Evolutionary conservation across 2,113 vertebrate genomes (phyloP), one percentile per base, ranked within the genome.

Genomic region (Empidonax alnorum): DNA sequence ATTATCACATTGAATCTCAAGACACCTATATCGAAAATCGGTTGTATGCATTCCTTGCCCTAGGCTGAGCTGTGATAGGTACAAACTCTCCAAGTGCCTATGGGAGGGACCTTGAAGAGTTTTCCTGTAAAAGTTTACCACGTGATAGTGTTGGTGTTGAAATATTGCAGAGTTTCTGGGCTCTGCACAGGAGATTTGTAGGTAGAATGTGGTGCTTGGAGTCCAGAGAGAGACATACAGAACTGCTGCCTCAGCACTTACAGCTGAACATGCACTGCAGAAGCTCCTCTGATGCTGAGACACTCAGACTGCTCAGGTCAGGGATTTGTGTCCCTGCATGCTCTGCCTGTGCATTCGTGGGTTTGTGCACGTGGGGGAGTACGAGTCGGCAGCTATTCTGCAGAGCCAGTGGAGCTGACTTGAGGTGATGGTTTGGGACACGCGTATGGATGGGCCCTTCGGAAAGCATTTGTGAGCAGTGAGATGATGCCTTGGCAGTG

Each of bases 261-360:
- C 73, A 74, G 30, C 47, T 68, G 39, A 53, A 44, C 1, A 1
- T 19, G n/a, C n/a, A 37, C 23, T 3, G 2, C 23, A 42, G 74
- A 3, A 9, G 11, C 66, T 94, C 22, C 41, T 50, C 33, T 71
- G 52, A n/a, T 33, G 56, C 37, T 47, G 56, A 61, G 61, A 49
- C 33, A 10, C 22, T 56, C 7, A 3, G 62, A 47, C 23, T 75
- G 39, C 66, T 89, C 50, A 46, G 46, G 46, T 61, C 7, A 12
- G 62, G 3, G 37, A 33, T 68, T 59, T 68, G 24, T 72, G 59
- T 55, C 74, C 39, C 68, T 59, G 44, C 30, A 8, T 84, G 65
- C 47, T 84, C 24, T 61, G 21, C 69, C 22, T n/a, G 42, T 66
- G 46, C 7, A 3, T 0, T 0, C 0, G 2, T 46, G 33, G 33